Evolutionary conservation across 2,888 invertebrate genomes (phyloP).

Genomic region (Andrena camellia): DNA sequence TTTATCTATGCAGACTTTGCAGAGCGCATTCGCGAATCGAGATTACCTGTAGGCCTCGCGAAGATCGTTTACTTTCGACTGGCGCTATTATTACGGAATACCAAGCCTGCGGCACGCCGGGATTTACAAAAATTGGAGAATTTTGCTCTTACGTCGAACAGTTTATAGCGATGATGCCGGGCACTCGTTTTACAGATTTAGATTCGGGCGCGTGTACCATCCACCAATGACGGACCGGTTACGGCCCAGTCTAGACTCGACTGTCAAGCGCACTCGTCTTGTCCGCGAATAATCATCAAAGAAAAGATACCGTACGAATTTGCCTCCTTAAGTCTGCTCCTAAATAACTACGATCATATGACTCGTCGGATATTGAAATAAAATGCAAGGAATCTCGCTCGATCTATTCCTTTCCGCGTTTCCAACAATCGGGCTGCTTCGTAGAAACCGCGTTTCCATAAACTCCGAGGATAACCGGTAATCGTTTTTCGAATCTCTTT

Average conservation of each 20-base stretch:
- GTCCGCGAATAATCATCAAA: conserved; percentile 11
- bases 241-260: conserved; percentile 26
- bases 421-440: not conserved
- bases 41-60: not conserved
- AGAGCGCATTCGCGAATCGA: not conserved
- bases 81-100: conserved; percentile 11
- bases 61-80: not conserved
- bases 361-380: not conserved
- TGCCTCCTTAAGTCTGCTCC: not conserved
- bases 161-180: conserved; percentile 74
- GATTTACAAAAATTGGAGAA: conserved; percentile 41
- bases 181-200: conserved; percentile 74
- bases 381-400: not conserved
- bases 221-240: conserved; percentile 58
- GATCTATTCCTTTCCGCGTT: not conserved
- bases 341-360: conserved; percentile 25
- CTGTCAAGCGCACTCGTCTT: conserved; percentile 44
- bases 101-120: not conserved
- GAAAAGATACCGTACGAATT: not conserved
- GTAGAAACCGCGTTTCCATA: conserved; percentile 9
- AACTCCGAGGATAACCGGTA: not conserved
- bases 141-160: conserved; percentile 52
- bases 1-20: conserved; percentile 40
- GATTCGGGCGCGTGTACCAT: conserved; percentile 62
- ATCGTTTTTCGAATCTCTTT: not conserved